These are phyloP conservation scores for Drosophila flavopinicola DNA, from an alignment of 2,888 invertebrate genomes.

Conservation along the genomic window DNA sequence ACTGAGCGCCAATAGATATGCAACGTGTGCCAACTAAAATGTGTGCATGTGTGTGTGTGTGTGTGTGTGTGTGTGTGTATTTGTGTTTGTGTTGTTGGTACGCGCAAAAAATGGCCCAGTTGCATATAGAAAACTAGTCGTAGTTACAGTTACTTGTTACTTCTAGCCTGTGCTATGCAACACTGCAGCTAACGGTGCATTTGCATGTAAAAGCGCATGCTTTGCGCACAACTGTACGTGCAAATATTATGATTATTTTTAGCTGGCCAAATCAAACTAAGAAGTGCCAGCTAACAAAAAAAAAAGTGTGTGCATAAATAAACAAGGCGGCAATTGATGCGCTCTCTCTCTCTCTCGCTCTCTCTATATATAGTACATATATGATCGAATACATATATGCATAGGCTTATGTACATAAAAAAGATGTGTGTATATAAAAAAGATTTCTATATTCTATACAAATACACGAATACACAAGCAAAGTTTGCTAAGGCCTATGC, in stretches of 20 bases:
- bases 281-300: slow-evolving; percentile 29
- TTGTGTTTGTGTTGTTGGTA: slow-evolving; percentile 7
- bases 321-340: slow-evolving; percentile 11
- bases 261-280: slow-evolving; percentile 75
- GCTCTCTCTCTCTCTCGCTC: not conserved
- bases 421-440: slow-evolving; percentile 29
- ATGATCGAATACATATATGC: not conserved
- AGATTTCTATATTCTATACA: slow-evolving; percentile 54
- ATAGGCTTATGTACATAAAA: slow-evolving; percentile 20
- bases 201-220: slow-evolving; percentile 40
- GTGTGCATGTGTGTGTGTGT: not conserved
- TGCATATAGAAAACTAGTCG: not conserved
- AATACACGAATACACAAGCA: slow-evolving; percentile 12
- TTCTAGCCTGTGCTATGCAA: slow-evolving; percentile 6
- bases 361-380: slow-evolving; percentile 4
- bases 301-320: slow-evolving; percentile 37
- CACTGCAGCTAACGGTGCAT: slow-evolving; percentile 12
- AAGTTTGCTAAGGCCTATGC: slow-evolving; percentile 34
- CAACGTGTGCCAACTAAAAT: slow-evolving; percentile 11
- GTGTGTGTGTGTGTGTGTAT: slow-evolving; percentile 5
- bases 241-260: slow-evolving; percentile 68
- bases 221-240: slow-evolving; percentile 71
- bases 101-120: slow-evolving; percentile 33
- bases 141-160: slow-evolving; percentile 30
- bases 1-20: slow-evolving; percentile 25